Conservation (phyloP, 2,113 vertebrate genomes). For the Dromas ardeola region DNA sequence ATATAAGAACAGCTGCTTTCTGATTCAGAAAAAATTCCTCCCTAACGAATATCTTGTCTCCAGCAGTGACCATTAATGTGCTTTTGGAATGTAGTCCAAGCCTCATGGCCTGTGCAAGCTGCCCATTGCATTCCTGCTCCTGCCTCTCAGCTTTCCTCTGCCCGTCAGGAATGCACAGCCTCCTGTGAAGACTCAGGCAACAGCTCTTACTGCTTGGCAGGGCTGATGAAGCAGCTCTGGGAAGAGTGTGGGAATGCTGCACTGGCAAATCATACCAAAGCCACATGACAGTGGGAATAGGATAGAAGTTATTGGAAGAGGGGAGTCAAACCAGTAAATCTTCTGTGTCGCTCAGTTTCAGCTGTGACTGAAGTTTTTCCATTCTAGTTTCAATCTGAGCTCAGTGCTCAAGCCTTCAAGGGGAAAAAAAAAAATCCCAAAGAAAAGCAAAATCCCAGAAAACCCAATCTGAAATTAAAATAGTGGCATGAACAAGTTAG, state of each 20-base stretch:
- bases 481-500: neutral
- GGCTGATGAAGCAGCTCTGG: neutral
- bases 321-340: neutral
- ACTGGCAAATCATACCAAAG: neutral
- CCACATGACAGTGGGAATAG: neutral
- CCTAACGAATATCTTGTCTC: neutral
- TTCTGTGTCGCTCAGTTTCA: neutral
- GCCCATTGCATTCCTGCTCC: neutral
- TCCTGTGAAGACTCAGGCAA: constrained; percentile 6
- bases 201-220: neutral
- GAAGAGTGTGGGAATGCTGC: constrained; percentile 23
- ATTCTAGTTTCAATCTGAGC: neutral
- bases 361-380: constrained; percentile 21
- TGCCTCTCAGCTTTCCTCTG: neutral
- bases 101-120: neutral
- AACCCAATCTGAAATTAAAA: neutral
- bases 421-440: neutral
- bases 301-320: neutral
- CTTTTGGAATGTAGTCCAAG: neutral
- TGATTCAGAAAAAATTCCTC: neutral
- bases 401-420: neutral
- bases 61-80: constrained; percentile 1
- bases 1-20: constrained; percentile 30
- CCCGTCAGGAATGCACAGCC: neutral
- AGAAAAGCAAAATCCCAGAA: neutral